A percentile compares a stretch with the other conserved stretches of the same genome.
These are phyloP conservation scores for Masnerella sp. DNA, from an alignment of 2,888 invertebrate species.

Conservation along the genomic window DNA sequence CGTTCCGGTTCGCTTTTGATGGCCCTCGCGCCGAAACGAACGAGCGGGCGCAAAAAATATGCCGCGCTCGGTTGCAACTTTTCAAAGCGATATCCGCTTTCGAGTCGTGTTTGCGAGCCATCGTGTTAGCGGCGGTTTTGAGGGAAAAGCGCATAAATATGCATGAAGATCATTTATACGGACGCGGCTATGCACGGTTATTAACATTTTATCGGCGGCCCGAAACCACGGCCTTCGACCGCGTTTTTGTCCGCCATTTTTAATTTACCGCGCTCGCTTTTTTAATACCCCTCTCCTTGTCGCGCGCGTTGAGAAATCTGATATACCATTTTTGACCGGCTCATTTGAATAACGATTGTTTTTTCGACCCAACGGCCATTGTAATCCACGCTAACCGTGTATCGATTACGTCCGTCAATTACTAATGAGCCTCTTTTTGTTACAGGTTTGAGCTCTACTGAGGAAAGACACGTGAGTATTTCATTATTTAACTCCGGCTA, in stretches of 20 bases:
- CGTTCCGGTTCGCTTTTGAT: conserved; percentile 56
- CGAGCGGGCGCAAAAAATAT: conserved; percentile 56
- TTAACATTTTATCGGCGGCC: conserved; percentile 71
- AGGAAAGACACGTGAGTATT: conserved; percentile 84
- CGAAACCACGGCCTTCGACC: conserved; percentile 20
- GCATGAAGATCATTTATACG: conserved; percentile 76
- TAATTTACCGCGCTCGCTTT: conserved; percentile 16
- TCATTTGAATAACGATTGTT: background rate
- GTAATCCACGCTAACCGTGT: background rate
- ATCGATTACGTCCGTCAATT: no score
- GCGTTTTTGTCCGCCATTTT: conserved; percentile 36
- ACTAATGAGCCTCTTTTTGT: conserved; percentile 64
- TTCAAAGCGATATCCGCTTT: conserved; percentile 75
- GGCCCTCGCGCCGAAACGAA: conserved; percentile 49
- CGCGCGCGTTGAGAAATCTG: conserved; percentile 43
- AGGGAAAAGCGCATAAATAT: conserved; percentile 76
- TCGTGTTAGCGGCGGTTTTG: conserved; percentile 72
- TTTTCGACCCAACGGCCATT: background rate
- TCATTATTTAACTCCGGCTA: no score
- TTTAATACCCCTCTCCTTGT: conserved; percentile 35
- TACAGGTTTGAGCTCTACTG: conserved; percentile 82
- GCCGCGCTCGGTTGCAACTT: conserved; percentile 70
- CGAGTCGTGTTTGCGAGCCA: conserved; percentile 69
- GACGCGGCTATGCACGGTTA: conserved; percentile 67
- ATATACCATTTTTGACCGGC: background rate